Evolutionary conservation across 2,113 vertebrate species (phyloP), one percentile per base, ranked within the genome.

Genomic region (Hyperoodon ampullatus): DNA sequence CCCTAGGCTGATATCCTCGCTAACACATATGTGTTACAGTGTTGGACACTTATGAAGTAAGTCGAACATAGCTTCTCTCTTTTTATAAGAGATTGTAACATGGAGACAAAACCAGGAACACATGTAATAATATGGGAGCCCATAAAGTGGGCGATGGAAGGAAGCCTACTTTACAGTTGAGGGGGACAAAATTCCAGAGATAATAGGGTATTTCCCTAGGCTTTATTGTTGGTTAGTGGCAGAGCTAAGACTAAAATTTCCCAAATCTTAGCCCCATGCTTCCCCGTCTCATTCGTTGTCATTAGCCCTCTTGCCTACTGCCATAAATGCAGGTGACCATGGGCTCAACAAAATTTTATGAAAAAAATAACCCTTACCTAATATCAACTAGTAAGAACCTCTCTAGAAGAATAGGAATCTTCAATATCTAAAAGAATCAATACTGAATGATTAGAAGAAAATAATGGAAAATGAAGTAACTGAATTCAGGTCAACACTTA

Each of bases 371-470:
- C 75, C 50, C 39, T 75, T 90, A 68, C 63, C 58, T 94, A 68
- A 47, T 83, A 78, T 19, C 55, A 93, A 65, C 28, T 88, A 86
- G 78, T 92, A 94, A 96, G 39, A 6, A 84, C 4, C 23, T 33
- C 53, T 91, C 24, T 50, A 68, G 53, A 91, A 65, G 39, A 92
- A 92, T 0, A 77, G 6, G 30, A 78, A 50, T 70, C 47, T 80
- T 88, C 71, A 86, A 80, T 93, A 94, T 94, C 68, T 86, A 66
- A 89, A 83, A 91, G 19, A 96, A 88, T 92, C 63, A 97, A 93
- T 94, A 93, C 16, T 75, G 93, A 92, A 88, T 94, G n/a, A 92
- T 90, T 47, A 85, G 71, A 96, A 95, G 58, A 92, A 93, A 96
- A 97, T 66, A 95, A 84, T 75, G 53, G 71, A 92, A 84, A 97